phyloP scores from a whole-genome alignment of 1,140 invertebrate species.

The Drosophila teissieri region DNA sequence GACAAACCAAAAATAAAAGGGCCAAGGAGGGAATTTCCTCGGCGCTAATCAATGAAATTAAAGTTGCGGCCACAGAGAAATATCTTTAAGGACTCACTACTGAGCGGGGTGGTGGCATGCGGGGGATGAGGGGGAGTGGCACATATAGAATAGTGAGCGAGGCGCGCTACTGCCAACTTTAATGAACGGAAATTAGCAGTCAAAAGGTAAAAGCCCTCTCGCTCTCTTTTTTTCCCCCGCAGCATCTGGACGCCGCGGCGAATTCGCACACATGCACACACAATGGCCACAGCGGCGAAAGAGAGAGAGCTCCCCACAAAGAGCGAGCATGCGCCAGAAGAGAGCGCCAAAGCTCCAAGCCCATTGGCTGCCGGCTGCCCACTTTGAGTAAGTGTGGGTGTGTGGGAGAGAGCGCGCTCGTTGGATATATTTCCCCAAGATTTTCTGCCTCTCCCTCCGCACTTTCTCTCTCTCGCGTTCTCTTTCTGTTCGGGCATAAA shows the following conservation, averaged over 20 bases:
- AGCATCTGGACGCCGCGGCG: conserved; percentile 32
- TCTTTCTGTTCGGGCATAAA: conserved; percentile 62
- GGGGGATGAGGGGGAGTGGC: not conserved
- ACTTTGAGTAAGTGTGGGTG: conserved; percentile 19
- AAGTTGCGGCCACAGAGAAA: conserved; percentile 44
- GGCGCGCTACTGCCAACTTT: conserved; percentile 73
- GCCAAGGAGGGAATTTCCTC: conserved; percentile 51
- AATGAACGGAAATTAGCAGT: conserved; percentile 83
- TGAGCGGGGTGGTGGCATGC: not conserved
- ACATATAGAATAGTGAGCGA: conserved; percentile 53
- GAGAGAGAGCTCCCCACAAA: conserved; percentile 8
- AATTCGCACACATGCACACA: conserved; percentile 13
- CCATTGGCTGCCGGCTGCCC: conserved; percentile 49
- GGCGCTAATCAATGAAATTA: conserved; percentile 83
- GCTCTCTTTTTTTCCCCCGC: not conserved
- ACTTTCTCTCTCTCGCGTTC: not conserved
- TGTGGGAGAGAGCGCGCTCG: conserved; percentile 28
- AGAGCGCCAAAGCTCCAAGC: conserved; percentile 60
- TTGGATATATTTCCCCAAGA: conserved; percentile 38
- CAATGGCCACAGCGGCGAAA: not conserved
- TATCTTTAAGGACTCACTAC: conserved; percentile 53
- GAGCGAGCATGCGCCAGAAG: conserved; percentile 50
- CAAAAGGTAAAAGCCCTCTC: conserved; percentile 71
- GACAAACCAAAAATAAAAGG: conserved; percentile 69
- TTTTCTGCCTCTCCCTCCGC: conserved; percentile 30